Evolutionary conservation across 2,888 invertebrate species (phyloP), one percentile per base, ranked within the genome.

Genomic region (Halictus ligatus): DNA sequence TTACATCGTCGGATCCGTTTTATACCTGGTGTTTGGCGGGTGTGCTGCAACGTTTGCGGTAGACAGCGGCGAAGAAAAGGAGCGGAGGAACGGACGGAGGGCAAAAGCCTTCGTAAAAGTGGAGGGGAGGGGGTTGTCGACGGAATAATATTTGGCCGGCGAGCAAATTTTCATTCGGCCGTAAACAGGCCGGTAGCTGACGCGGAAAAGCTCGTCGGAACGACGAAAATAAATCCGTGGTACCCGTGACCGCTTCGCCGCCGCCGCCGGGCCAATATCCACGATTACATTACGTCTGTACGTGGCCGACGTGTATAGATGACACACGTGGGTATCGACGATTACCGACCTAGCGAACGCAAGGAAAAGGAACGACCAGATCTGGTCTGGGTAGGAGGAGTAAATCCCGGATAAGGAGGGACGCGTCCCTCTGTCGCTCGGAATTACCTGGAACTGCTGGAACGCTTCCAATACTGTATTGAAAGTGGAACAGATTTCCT

Each of bases 131-230:
- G 78, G 75, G 75, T 78, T 85, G 87, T 75, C 79, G 78, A 85
- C 83, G 87, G 83, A 92, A 92, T 89, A 92, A 91, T 89, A 90
- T 92, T 92, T 91, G 92, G 89, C 88, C 73, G 81, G 74, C 85
- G 91, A 82, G 92, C 85, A 92, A 91, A 91, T 92, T 92, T 92
- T 90, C 90, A 90, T 92, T 89, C 79, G 91, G 88, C 89, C 91
- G 91, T 92, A 92, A 92, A 92, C 90, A 91, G 85, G 67, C 87
- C 85, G 79, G 87, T 81, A 86, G 84, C 81, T 87, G 87, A 86
- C 89, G 88, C 91, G 92, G 92, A 92, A 92, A 92, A 91, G 91
- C 92, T 90, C 83, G 85, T 67, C 88, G 85, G 83, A 72, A 83
- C 87, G 89, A 89, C 86, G 78, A 91, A 91, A 92, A 92, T 92